Evolutionary conservation across 1,140 invertebrate species (phyloP).

Genomic region (Neodiprion virginianus): DNA sequence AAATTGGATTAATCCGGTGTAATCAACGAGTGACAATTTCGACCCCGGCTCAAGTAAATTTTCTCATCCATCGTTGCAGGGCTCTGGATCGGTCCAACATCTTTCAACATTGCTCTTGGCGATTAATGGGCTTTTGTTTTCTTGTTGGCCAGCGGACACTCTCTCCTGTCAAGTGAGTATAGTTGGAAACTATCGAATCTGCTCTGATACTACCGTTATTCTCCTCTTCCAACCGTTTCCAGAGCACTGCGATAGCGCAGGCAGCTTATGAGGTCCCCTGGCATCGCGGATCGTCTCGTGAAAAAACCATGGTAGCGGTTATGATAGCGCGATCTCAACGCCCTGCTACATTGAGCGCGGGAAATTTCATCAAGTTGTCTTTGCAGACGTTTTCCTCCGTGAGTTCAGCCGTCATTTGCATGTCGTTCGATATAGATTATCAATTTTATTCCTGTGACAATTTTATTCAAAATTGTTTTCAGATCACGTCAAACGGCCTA

Average conservation of each 20-base stretch:
- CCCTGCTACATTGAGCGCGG: slow-evolving; percentile 29
- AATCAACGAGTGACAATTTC: too few relatives aligned
- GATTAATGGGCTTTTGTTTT: neutral
- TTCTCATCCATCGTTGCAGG: neutral
- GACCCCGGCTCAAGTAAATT: neutral
- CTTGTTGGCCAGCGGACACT: neutral
- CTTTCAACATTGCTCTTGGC: neutral
- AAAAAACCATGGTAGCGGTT: neutral
- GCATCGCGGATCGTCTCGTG: neutral
- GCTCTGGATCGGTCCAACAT: neutral
- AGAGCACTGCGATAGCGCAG: neutral
- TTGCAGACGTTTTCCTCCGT: slow-evolving; percentile 37
- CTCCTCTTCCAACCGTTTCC: neutral
- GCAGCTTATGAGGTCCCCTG: neutral
- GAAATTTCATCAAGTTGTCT: slow-evolving; percentile 28
- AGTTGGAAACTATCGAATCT: neutral
- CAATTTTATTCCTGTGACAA: neutral
- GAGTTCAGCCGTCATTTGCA: neutral
- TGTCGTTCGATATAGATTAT: neutral
- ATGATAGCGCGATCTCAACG: slow-evolving; percentile 31
- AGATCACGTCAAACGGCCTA: neutral
- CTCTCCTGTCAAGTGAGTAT: neutral
- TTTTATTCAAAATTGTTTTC: neutral
- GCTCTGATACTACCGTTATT: neutral
- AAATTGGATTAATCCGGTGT: neutral